Percentiles rank a stretch among this genome's conserved stretches.
Conservation (phyloP, 2,113 vertebrate species). For the Nothocercus nigrocapillus region DNA sequence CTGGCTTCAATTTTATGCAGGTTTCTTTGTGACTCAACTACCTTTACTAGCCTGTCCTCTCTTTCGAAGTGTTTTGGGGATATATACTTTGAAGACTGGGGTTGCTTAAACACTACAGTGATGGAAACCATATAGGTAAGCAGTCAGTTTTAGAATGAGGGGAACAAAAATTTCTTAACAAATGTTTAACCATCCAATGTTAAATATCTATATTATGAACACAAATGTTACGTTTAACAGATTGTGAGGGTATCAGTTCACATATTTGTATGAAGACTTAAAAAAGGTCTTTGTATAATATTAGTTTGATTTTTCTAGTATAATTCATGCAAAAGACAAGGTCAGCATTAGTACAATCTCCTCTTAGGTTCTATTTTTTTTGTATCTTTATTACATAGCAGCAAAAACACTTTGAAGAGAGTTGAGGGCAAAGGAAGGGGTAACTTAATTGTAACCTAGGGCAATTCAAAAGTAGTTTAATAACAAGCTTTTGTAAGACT, state of each 20-base stretch:
- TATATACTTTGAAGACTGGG: neutral
- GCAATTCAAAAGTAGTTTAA: neutral
- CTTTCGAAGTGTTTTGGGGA: neutral
- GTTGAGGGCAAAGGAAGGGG: neutral
- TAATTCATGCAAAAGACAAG: neutral
- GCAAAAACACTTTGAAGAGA: neutral
- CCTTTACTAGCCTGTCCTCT: neutral
- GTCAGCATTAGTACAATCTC: neutral
- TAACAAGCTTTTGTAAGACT: neutral
- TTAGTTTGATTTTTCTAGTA: neutral
- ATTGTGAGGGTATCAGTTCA: neutral
- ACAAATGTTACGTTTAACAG: neutral
- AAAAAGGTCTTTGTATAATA: neutral
- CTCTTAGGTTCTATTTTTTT: neutral
- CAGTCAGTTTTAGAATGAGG: neutral
- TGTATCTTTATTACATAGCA: neutral
- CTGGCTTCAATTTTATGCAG: neutral
- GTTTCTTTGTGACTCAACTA: neutral
- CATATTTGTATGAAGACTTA: neutral
- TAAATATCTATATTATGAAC: neutral
- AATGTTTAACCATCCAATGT: neutral
- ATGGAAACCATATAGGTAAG: neutral
- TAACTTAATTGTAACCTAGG: conserved; percentile 10
- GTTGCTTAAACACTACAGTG: neutral
- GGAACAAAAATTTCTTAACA: neutral